Conservation (phyloP, 1,140 invertebrate species). For the Apocrypta bakeri region DNA sequence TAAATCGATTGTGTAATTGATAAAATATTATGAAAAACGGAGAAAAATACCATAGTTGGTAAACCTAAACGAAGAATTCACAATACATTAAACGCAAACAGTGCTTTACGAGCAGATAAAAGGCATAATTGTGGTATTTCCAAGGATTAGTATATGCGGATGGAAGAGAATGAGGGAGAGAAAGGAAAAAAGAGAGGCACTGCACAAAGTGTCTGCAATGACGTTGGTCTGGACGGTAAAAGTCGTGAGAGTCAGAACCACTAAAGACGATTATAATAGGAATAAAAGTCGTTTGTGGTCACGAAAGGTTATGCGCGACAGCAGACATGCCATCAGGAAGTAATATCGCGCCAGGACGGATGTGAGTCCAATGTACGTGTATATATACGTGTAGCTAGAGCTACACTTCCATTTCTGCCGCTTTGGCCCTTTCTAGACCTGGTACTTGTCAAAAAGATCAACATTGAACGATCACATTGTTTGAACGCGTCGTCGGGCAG, state of each 20-base stretch:
- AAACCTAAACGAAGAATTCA: too few species aligned
- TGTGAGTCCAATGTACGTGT: too few species aligned
- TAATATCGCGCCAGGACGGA: conserved; percentile 36
- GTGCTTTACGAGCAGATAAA: too few species aligned
- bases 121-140: conserved; percentile 28
- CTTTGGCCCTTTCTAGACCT: background rate
- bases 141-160: background rate
- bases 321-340: conserved; percentile 9
- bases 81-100: too few species aligned
- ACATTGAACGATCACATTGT: conserved; percentile 43
- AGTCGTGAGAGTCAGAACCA: conserved; percentile 16
- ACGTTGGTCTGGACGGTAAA: conserved; percentile 2
- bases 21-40: too few species aligned
- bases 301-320: conserved; percentile 26
- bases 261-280: conserved; percentile 44
- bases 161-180: conserved; percentile 1
- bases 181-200: background rate
- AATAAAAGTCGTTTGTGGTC: conserved; percentile 6
- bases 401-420: too few species aligned
- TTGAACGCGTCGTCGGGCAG: conserved; percentile 18
- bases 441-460: conserved; percentile 47
- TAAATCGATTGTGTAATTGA: too few species aligned
- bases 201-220: conserved; percentile 31
- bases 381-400: too few species aligned
- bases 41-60: too few species aligned